Evolutionary conservation across 2,888 invertebrate genomes (phyloP).

Genomic region (Zonitis immaculata): DNA sequence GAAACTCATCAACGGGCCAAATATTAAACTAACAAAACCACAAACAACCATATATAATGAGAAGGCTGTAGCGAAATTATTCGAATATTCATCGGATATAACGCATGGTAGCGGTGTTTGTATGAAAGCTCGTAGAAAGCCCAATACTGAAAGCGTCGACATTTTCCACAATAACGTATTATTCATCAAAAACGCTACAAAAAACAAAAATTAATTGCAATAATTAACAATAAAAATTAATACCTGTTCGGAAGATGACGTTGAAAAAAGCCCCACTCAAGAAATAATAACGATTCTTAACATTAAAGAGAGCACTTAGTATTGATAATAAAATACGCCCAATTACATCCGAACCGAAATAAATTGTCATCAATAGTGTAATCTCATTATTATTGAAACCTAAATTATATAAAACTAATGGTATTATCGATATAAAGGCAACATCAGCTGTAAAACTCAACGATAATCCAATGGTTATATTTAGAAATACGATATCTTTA

Average conservation of each 20-base stretch:
- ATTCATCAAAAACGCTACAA: conserved; percentile 57
- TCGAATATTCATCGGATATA: conserved; percentile 63
- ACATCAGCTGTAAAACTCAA: conserved; percentile 65
- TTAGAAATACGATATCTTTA: conserved; percentile 61
- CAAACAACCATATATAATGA: conserved; percentile 69
- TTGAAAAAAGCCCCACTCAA: conserved; percentile 61
- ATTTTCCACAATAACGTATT: conserved; percentile 57
- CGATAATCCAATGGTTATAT: conserved; percentile 65
- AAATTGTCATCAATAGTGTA: conserved; percentile 64
- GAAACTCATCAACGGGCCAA: conserved; percentile 65
- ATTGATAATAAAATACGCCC: conserved; percentile 61
- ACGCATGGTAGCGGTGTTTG: conserved; percentile 67
- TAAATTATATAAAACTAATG: conserved; percentile 57
- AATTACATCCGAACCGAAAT: conserved; percentile 63
- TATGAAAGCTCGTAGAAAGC: conserved; percentile 65
- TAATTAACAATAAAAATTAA: conserved; percentile 15
- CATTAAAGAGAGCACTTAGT: conserved; percentile 56
- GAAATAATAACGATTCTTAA: conserved; percentile 62
- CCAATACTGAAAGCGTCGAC: conserved; percentile 58
- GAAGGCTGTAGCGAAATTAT: conserved; percentile 68
- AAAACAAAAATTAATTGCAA: too few species aligned
- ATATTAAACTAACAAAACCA: conserved; percentile 62
- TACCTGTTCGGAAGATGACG: conserved; percentile 65
- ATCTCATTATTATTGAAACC: conserved; percentile 57
- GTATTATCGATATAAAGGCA: conserved; percentile 65